Evolutionary conservation across 2,113 vertebrate genomes (phyloP).

Genomic region (Mohoua ochrocephala): DNA sequence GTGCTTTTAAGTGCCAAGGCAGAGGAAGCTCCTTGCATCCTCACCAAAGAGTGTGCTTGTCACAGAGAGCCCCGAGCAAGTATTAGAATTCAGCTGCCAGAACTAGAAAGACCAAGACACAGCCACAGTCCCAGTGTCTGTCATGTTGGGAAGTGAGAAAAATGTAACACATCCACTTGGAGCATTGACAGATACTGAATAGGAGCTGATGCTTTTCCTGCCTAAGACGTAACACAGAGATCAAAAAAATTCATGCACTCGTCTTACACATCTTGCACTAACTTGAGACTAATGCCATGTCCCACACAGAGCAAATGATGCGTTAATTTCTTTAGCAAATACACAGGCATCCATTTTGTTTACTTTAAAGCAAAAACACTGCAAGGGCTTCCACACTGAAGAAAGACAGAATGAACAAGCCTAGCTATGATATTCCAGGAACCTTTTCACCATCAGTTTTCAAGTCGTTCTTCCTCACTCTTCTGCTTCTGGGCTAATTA

Average conservation of each 20-base stretch:
- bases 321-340: not conserved
- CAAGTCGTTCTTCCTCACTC: not conserved
- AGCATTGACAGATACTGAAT: conserved; percentile 38
- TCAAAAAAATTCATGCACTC: not conserved
- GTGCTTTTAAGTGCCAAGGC: not conserved
- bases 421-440: not conserved
- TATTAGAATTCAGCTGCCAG: conserved; percentile 51
- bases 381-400: not conserved
- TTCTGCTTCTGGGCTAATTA: conserved; percentile 14
- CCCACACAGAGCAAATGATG: not conserved
- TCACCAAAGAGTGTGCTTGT: not conserved
- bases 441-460: not conserved
- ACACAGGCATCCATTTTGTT: not conserved
- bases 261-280: not conserved
- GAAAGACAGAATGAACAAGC: not conserved
- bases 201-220: conserved; percentile 22
- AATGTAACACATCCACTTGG: conserved; percentile 56
- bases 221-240: conserved; percentile 2
- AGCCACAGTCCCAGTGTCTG: conserved; percentile 46
- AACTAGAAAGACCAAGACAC: conserved; percentile 51
- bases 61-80: conserved; percentile 16
- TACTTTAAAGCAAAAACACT: not conserved
- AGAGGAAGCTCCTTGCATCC: not conserved
- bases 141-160: conserved; percentile 54
- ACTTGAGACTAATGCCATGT: not conserved